phyloP scores from a whole-genome alignment of 2,888 invertebrate species.

The Sarcophaga subvicina region DNA sequence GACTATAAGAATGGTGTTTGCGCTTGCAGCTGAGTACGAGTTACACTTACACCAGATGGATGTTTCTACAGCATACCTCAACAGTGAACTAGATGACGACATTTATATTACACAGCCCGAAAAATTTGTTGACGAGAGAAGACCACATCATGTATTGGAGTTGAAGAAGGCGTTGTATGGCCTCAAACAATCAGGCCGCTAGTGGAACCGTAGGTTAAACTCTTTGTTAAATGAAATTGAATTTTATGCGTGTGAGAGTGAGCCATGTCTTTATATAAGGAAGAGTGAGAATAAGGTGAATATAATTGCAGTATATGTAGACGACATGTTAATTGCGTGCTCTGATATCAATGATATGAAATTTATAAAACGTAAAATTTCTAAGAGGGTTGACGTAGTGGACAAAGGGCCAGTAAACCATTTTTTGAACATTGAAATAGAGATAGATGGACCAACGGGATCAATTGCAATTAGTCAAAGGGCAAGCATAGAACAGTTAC shows the following conservation, averaged over 20 bases:
- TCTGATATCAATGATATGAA: too few species aligned
- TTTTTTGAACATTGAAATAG: slow-evolving; percentile 47
- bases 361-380: too few species aligned
- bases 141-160: slow-evolving; percentile 54
- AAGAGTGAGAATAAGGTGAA: too few species aligned
- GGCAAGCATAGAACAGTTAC: slow-evolving; percentile 4
- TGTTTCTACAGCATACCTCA: slow-evolving; percentile 24
- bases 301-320: too few species aligned
- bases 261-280: not conserved
- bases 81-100: too few species aligned
- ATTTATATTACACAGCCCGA: too few species aligned
- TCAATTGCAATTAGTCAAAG: slow-evolving; percentile 35
- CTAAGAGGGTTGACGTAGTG: too few species aligned
- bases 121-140: too few species aligned
- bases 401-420: slow-evolving; percentile 43
- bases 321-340: too few species aligned
- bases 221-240: slow-evolving; percentile 33
- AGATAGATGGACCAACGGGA: slow-evolving; percentile 41
- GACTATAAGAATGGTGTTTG: slow-evolving; percentile 44
- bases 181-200: too few species aligned
- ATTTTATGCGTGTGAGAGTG: slow-evolving; percentile 50
- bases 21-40: slow-evolving; percentile 48
- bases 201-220: too few species aligned
- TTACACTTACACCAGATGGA: slow-evolving; percentile 44
- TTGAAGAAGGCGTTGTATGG: too few species aligned